Evolutionary conservation across 2,113 vertebrate species (phyloP).

Genomic region (Tympanuchus pallidicinctus): DNA sequence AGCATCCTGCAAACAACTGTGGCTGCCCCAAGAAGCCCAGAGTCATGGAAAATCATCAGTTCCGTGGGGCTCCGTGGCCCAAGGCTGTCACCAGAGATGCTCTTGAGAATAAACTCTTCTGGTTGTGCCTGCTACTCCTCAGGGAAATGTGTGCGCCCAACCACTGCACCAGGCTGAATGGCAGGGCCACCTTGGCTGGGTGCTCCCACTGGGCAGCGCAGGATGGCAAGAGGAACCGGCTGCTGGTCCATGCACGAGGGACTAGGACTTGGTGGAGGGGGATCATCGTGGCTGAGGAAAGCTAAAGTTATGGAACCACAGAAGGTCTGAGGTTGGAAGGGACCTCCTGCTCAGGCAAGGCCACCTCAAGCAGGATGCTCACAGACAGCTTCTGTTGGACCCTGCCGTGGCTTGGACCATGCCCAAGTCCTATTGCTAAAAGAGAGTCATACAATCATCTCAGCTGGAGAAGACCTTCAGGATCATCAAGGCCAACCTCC

Average conservation of each 20-base stretch:
- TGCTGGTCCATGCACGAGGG: neutral
- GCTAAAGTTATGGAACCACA: neutral
- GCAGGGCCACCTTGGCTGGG: neutral
- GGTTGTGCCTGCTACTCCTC: neutral
- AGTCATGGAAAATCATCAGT: neutral
- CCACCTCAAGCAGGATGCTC: neutral
- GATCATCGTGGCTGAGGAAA: neutral
- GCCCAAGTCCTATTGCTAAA: neutral
- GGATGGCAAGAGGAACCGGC: neutral
- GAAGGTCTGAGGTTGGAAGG: neutral
- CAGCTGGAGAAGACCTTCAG: neutral
- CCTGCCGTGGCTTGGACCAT: neutral
- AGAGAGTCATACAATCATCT: neutral
- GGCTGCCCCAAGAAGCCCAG: neutral
- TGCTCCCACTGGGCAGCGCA: neutral
- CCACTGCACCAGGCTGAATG: neutral
- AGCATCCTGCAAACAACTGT: neutral
- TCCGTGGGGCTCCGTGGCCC: accelerated
- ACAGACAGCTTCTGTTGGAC: accelerated
- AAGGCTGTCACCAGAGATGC: neutral
- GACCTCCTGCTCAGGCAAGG: neutral
- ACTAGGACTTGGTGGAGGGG: neutral
- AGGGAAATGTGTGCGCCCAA: neutral
- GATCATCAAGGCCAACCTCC: neutral
- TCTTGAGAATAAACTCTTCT: neutral